Conservation (phyloP, 1,140 invertebrate species). For the Tetragnatha versicolor region DNA sequence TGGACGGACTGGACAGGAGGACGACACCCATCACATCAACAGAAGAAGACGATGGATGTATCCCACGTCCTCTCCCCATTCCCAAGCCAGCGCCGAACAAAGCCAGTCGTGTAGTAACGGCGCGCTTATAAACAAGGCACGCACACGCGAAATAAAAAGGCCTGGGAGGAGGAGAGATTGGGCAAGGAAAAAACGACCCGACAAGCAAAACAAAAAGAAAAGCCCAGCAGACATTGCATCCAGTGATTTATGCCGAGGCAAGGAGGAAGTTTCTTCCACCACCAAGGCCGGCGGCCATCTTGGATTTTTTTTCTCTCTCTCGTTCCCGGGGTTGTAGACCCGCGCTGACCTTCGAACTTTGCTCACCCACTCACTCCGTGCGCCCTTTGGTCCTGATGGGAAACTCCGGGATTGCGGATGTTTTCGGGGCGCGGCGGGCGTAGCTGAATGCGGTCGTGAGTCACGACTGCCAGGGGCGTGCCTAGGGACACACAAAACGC, state of each 20-base stretch:
- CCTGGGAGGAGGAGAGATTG: background rate
- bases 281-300: constrained; percentile 31
- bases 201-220: background rate
- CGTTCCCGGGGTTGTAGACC: constrained; percentile 48
- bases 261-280: constrained; percentile 45
- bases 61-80: constrained; percentile 34
- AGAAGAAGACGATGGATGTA: no score
- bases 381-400: constrained; percentile 43
- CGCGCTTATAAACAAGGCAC: constrained; percentile 30
- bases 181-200: background rate
- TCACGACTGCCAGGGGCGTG: constrained; percentile 43
- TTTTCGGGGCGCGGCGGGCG: constrained; percentile 44
- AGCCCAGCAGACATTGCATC: constrained; percentile 26
- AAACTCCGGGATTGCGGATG: constrained; percentile 15
- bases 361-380: constrained; percentile 49
- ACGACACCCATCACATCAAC: no score
- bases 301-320: constrained; percentile 5
- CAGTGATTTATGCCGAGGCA: constrained; percentile 47
- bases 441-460: constrained; percentile 31
- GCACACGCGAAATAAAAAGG: background rate
- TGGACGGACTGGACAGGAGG: no score
- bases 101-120: constrained; percentile 20
- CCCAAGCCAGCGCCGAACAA: constrained; percentile 23
- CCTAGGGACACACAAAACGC: background rate
- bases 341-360: constrained; percentile 49